Evolutionary conservation across 30 jellyfish, hydroid and myxozoan species (phyloP).

Genomic region (Cassiopea andromeda): DNA sequence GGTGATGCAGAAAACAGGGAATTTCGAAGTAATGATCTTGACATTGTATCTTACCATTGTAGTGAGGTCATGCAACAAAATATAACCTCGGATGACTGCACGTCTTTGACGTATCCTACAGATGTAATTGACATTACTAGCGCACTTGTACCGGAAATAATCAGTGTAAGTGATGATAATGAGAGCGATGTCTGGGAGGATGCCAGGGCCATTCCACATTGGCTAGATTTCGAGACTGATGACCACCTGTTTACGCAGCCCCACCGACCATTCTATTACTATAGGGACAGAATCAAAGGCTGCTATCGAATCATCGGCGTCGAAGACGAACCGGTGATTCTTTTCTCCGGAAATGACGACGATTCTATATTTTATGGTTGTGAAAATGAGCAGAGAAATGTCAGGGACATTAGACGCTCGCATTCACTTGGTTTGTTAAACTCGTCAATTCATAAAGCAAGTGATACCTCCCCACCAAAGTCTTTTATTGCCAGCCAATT

Average conservation of each 20-base stretch:
- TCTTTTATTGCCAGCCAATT: not conserved
- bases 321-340: constrained; percentile 97
- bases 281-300: constrained; percentile 98
- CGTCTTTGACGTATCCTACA: constrained; percentile 65
- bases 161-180: constrained; percentile 80
- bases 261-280: constrained; percentile 93
- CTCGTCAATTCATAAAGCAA: constrained; percentile 5
- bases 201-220: constrained; percentile 98
- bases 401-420: constrained; percentile 40
- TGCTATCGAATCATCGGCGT: constrained; percentile 97
- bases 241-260: constrained; percentile 90
- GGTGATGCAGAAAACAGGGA: constrained; percentile 19
- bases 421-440: constrained; percentile 35
- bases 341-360: constrained; percentile 98
- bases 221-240: constrained; percentile 89
- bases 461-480: constrained; percentile 1
- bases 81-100: constrained; percentile 65
- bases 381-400: constrained; percentile 37
- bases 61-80: constrained; percentile 74
- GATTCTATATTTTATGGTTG: constrained; percentile 92
- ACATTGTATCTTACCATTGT: constrained; percentile 81
- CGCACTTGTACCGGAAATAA: constrained; percentile 75
- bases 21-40: constrained; percentile 59
- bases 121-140: constrained; percentile 89
- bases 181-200: constrained; percentile 95